These are phyloP conservation scores for Platichthys flesus DNA, from an alignment of 2,113 vertebrate genomes.

Conservation along the genomic window DNA sequence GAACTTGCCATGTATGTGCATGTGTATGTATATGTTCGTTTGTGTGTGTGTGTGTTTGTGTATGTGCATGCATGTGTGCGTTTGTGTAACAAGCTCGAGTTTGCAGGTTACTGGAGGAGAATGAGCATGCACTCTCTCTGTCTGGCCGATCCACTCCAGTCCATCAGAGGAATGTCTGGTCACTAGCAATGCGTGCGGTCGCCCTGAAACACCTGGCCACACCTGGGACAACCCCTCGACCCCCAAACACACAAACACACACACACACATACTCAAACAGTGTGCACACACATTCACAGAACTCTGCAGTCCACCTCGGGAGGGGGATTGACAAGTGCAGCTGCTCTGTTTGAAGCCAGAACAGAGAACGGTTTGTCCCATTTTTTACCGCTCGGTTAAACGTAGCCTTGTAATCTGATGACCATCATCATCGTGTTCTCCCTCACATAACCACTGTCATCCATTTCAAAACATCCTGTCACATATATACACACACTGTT, in stretches of 20 bases:
- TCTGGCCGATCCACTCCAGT: constrained; percentile 65
- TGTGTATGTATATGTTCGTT: no score
- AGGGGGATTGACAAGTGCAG: constrained; percentile 50
- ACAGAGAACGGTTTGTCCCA: constrained; percentile 60
- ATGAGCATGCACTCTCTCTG: constrained; percentile 43
- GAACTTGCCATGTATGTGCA: no score
- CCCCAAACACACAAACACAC: constrained; percentile 2
- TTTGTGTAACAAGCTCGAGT: constrained; percentile 8
- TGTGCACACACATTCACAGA: constrained; percentile 1
- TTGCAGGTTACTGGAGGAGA: constrained; percentile 37
- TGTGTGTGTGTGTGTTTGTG: no score
- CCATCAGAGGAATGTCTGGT: constrained; percentile 75
- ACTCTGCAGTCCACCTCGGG: constrained; percentile 32
- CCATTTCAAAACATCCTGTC: constrained; percentile 21
- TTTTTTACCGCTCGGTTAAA: constrained; percentile 54
- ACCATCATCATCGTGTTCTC: constrained; percentile 36
- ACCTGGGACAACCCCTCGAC: constrained; percentile 42
- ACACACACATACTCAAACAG: constrained; percentile 3
- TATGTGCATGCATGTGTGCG: constrained; percentile 18
- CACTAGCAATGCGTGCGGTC: constrained; percentile 48
- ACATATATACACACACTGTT: not conserved
- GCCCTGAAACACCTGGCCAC: constrained; percentile 72
- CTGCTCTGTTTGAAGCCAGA: constrained; percentile 36
- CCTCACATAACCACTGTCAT: constrained; percentile 42
- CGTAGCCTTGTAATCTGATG: constrained; percentile 45